Evolutionary conservation across 2,888 invertebrate genomes (phyloP), one percentile per base, ranked within the genome.

Genomic region (Augiades crinisus): DNA sequence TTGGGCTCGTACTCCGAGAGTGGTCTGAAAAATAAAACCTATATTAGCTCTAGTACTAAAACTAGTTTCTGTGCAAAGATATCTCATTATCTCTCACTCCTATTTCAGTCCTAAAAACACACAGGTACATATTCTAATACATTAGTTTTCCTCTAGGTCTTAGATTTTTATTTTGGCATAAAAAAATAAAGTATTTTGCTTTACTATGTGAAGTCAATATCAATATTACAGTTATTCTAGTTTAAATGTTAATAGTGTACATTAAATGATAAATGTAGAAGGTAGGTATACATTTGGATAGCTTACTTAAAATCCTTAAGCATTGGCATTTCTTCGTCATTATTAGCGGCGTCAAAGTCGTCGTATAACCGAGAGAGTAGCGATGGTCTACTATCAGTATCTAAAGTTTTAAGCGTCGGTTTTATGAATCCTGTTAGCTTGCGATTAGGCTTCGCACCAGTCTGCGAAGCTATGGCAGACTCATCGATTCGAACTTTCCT

Each of bases 301-400:
- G 55, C 62, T 60, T 62, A 85, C 86, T 55, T 79, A 57, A 69
- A 81, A 41, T 75, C 68, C 55, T 81, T 86, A n/a, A 87, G 63
- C 1, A 78, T 85, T 1, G 83, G 83, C n/a, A n/a, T n/a, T 2
- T 64, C 70, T 1, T 70, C 70, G 4, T 60, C 58, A 5, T 54
- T 44, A 1, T 43, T 24, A n/a, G 27, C 27, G 0, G 46, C 14
- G 0, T 61, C 52, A 7, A 72, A 54, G 1, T 77, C 70, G 1
- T 78, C 71, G 7, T 74, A 75, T 7, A 84, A 59, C 2, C 81
- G 69, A 0, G 69, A 59, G 4, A 86, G 62, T 0, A 72, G 72
- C 0, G 84, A 82, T 2, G 60, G 67, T 8, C 75, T n/a, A n/a
- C n/a, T n/a, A n/a, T 65, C 60, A 0, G 55, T 54, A 8, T 73